Base-by-base conservation (phyloP, 1,140 invertebrate genomes). In the Hypothenemus hampei region DNA sequence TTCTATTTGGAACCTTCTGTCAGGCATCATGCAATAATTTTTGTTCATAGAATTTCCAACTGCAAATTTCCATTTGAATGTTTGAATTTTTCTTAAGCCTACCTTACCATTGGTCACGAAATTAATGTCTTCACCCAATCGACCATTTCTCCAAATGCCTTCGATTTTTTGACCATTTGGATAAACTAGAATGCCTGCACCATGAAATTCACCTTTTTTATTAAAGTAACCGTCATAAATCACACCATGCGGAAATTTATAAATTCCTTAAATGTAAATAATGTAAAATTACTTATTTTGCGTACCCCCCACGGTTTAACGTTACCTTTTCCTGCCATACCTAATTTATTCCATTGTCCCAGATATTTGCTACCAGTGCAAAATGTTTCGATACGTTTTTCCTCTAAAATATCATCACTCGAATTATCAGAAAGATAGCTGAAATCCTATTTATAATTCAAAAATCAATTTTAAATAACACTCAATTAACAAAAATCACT, bases 141-240 rank as follows among this genome's bases (percentile, higher is more conserved):
- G 52, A 3, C 77, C 78, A 11, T 69, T 70, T 41, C 59, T 55
- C 75, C 77, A 80, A 10, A 62, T 66, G 8, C 77, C 76, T 3
- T 72, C 67, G 2, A 81, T 55, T 8, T 65, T 65, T 3, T 67
- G 68, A 3, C 75, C 73, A 39, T 66, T 65, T 0, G 75, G 73
- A 62, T 77, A 81, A 21, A 65, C 58, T 13, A 80, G 61, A 5
- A 71, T 72, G 2, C 79, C 79, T 0, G 57, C 48, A 5, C 79
- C 78, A 45, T 81, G 75, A 65, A 78, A 79, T 69, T 74, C 70
- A 1, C 75, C 77, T 39, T 80, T 72, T 33, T 24, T 39, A 26
- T 72, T 68, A 47, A 80, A 74, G 33, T 74, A 66, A 11, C 79
- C 78, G 48, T 76, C 71, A 47, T 79, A 78, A 16, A 70, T 65